Conservation (phyloP, 1,140 invertebrate genomes). For the Berghia stephanieae region DNA sequence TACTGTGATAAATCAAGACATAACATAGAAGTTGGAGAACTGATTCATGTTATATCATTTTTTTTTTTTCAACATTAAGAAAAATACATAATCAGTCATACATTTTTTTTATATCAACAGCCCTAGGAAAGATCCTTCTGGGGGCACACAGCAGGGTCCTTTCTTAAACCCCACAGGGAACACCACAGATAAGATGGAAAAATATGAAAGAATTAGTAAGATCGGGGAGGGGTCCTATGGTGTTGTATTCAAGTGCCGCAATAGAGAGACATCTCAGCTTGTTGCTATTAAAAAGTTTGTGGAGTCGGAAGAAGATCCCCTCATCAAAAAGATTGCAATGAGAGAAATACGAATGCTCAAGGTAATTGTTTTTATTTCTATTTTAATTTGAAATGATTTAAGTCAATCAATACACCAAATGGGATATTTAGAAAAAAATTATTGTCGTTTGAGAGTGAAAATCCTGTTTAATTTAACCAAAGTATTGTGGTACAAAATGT, state of each 20-base stretch:
- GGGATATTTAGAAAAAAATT: too few species aligned
- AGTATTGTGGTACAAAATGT: too few species aligned
- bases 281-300: conserved; percentile 99
- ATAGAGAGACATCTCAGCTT: conserved; percentile 92
- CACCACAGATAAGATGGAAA: conserved; percentile 79
- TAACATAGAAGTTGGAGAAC: too few species aligned
- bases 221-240: conserved; percentile 99
- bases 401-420: too few species aligned
- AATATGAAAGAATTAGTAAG: conserved; percentile 95
- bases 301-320: conserved; percentile 97
- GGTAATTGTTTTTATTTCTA: conserved; percentile 70
- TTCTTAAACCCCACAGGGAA: conserved; percentile 25
- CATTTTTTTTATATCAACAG: conserved; percentile 23
- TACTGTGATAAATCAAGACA: too few species aligned
- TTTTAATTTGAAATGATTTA: neutral
- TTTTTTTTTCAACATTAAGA: neutral
- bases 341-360: conserved; percentile 97
- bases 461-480: too few species aligned
- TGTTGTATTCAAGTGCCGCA: conserved; percentile 97
- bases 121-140: conserved; percentile 31
- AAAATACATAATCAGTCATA: neutral
- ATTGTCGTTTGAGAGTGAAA: too few species aligned
- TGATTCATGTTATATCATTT: too few species aligned
- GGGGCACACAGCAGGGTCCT: conserved; percentile 3
- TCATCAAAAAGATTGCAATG: conserved; percentile 97